phyloP scores from a whole-genome alignment of 2,113 vertebrate species.

The Toxostoma redivivum region DNA sequence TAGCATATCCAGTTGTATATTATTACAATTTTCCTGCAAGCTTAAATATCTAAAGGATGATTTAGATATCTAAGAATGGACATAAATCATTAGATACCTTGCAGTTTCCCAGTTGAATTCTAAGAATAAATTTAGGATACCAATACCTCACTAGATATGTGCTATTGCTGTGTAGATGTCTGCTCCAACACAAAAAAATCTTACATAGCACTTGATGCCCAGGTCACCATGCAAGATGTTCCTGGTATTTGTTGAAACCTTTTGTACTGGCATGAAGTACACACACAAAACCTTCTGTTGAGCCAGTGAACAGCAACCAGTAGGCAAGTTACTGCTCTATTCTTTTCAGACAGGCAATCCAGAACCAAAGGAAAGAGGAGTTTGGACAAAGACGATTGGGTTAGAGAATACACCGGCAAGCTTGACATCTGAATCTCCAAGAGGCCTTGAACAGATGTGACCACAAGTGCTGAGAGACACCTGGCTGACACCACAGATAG shows the following conservation, averaged over 20 bases:
- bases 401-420: background rate
- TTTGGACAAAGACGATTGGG: background rate
- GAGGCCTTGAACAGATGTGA: accelerated
- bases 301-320: background rate
- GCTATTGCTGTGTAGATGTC: background rate
- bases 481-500: background rate
- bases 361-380: background rate
- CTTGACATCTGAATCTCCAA: background rate
- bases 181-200: background rate
- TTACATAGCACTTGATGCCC: background rate
- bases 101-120: background rate
- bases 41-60: background rate
- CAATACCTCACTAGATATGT: accelerated
- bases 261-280: background rate
- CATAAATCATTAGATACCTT: background rate
- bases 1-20: background rate
- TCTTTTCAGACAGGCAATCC: background rate
- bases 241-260: background rate
- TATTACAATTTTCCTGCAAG: background rate
- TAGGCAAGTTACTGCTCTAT: background rate
- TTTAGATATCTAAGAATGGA: background rate
- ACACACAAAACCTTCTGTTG: background rate
- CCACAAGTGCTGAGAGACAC: background rate
- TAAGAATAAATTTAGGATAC: background rate
- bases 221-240: background rate